phyloP scores from a whole-genome alignment of 2,888 invertebrate species.

The Drosophila putrida region DNA sequence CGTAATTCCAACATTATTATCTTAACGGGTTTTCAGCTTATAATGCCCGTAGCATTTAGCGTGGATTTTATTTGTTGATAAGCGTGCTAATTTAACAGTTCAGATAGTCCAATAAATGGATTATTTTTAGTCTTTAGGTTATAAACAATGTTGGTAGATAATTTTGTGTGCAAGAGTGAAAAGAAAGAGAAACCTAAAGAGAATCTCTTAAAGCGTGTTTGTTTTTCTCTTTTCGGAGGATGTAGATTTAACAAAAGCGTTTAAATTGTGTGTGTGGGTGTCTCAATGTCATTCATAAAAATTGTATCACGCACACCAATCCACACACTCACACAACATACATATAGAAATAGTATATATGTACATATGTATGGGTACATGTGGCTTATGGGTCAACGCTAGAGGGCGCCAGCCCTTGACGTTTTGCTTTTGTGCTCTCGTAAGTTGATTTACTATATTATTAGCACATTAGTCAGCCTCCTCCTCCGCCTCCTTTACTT shows the following conservation, averaged over 20 bases:
- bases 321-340: slow-evolving; percentile 4
- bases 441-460: slow-evolving; percentile 64
- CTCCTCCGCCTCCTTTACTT: slow-evolving; percentile 25
- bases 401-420: slow-evolving; percentile 58
- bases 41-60: slow-evolving; percentile 5
- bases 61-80: slow-evolving; percentile 32
- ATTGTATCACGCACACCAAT: slow-evolving; percentile 45
- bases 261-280: slow-evolving; percentile 25
- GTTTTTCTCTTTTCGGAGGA: slow-evolving; percentile 32
- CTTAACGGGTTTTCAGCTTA: slow-evolving; percentile 15
- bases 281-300: slow-evolving; percentile 77
- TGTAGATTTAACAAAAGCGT: slow-evolving; percentile 18
- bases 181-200: slow-evolving; percentile 17
- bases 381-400: slow-evolving; percentile 65
- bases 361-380: slow-evolving; percentile 10
- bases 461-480: slow-evolving; percentile 59
- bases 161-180: slow-evolving; percentile 3
- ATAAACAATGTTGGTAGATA: slow-evolving; percentile 29
- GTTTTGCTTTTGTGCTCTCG: slow-evolving; percentile 33
- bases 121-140: slow-evolving; percentile 35
- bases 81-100: slow-evolving; percentile 49
- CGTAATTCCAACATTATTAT: slow-evolving; percentile 32
- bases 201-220: slow-evolving; percentile 21
- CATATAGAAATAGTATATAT: not conserved
- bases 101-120: slow-evolving; percentile 41